These are phyloP conservation scores for Pyrgus malvae DNA, from an alignment of 2,888 invertebrate genomes.

Conservation along the genomic window DNA sequence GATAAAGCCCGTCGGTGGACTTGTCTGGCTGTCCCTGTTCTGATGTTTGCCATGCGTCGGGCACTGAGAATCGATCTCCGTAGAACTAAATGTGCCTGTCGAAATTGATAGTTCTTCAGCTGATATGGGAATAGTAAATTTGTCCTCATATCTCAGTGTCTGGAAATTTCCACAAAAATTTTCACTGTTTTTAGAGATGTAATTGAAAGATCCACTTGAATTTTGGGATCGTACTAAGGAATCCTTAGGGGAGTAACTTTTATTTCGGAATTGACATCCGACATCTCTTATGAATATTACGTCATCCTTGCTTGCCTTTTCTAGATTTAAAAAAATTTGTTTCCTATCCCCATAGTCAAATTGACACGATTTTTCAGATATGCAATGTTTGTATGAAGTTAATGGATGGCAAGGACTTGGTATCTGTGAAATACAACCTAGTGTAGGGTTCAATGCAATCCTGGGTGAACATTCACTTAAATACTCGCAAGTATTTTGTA, in stretches of 20 bases:
- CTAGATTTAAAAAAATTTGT: slow-evolving; percentile 28
- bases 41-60: slow-evolving; percentile 47
- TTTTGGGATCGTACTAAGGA: slow-evolving; percentile 45
- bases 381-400: slow-evolving; percentile 40
- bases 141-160: slow-evolving; percentile 59
- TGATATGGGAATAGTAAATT: slow-evolving; percentile 50
- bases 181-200: slow-evolving; percentile 43
- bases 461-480: slow-evolving; percentile 42
- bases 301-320: slow-evolving; percentile 42
- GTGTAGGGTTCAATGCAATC: slow-evolving; percentile 45
- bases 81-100: slow-evolving; percentile 47
- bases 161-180: slow-evolving; percentile 49
- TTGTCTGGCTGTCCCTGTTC: slow-evolving; percentile 2
- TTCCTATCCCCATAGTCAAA: slow-evolving; percentile 46
- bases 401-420: slow-evolving; percentile 42
- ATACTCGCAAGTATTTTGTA: slow-evolving; percentile 49
- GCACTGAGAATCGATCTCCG: slow-evolving; percentile 48
- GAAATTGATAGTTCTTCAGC: slow-evolving; percentile 42
- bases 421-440: slow-evolving; percentile 37
- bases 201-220: slow-evolving; percentile 54
- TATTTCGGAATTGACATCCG: slow-evolving; percentile 66
- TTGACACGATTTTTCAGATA: slow-evolving; percentile 64
- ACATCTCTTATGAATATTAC: slow-evolving; percentile 70
- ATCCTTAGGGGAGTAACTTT: slow-evolving; percentile 42
- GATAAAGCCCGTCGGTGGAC: slow-evolving; percentile 42